Base-by-base conservation (phyloP, 2,888 invertebrate genomes). In the Eristalis arbustorum region DNA sequence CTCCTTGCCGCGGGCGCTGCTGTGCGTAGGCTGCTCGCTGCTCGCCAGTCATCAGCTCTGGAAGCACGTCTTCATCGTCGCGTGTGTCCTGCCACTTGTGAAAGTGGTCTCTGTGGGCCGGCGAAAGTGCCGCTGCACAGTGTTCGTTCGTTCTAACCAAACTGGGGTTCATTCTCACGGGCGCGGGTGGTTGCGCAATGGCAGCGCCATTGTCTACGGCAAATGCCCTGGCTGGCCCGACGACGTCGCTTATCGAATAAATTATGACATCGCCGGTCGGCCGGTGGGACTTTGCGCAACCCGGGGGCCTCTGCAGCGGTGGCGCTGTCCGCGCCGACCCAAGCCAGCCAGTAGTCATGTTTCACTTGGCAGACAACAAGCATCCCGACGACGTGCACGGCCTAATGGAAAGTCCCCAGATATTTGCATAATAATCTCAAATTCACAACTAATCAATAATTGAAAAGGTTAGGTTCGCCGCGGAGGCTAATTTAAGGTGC, bases 341-440 rank as follows among this genome's bases (percentile, higher is more conserved):
- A 4, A 28, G 2, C 28, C 23, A 75, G 79, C 75, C 37, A 71
- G 62, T 67, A 76, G 69, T 71, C 74, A 37, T 84, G 84, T 84
- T 76, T 81, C 68, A 85, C 81, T 81, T 76, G n/a, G 68, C 42
- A 18, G 61, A 31, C 76, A 72, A 81, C 84, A 81, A 68, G 72
- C 68, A 72, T 80, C 81, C 84, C 68, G 80, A 62, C 31, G 31
- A 31, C 62, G 72, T 63, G 62, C 74, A 56, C 49, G 25, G 57
- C 62, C 76, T 84, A 84, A 84, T 84, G 84, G 84, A 76, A 73
- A 84, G 81, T 81, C 63, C 68, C 49, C 72, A 73, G 76, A 85
- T 85, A 85, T 85, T 85, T 85, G 85, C 85, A 85, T 85, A 85
- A 85, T 85, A 85, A 85, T 85, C 85, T 85, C 85, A 77, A 85